Evolutionary conservation across 2,888 invertebrate genomes (phyloP).

Genomic region (Galerucella pusilla): DNA sequence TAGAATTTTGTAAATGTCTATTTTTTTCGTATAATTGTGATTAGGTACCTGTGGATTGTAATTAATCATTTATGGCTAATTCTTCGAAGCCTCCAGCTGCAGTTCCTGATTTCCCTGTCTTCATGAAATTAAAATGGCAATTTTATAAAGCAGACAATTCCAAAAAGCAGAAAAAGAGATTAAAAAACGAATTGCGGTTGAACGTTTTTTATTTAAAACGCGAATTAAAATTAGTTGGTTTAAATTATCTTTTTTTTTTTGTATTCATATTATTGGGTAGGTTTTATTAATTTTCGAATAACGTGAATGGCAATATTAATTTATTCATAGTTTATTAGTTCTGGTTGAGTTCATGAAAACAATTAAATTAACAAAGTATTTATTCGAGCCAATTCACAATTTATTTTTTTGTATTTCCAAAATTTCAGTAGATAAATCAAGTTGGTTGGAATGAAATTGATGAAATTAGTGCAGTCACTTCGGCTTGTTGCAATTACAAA

Average conservation of each 20-base stretch:
- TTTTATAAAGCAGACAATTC: background rate
- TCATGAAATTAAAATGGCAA: background rate
- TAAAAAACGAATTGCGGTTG: background rate
- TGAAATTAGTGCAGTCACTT: background rate
- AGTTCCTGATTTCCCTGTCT: background rate
- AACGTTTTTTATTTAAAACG: too few species aligned
- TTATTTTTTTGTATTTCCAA: background rate
- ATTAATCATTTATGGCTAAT: background rate
- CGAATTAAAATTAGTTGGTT: too few species aligned
- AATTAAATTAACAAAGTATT: background rate
- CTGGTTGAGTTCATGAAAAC: background rate
- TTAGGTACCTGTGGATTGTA: too few species aligned
- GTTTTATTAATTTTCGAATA: background rate
- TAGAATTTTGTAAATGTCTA: background rate
- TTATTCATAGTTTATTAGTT: background rate
- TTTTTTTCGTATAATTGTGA: background rate
- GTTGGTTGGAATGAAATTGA: background rate
- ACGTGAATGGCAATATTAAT: background rate
- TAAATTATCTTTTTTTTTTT: background rate
- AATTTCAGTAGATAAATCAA: background rate
- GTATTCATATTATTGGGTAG: background rate
- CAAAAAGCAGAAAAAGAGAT: background rate
- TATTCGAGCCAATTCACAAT: background rate
- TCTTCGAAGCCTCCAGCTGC: background rate
- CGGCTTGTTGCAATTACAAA: too few species aligned